Evolutionary conservation across 2,888 invertebrate genomes (phyloP).

Genomic region (Notodonta dromedarius): DNA sequence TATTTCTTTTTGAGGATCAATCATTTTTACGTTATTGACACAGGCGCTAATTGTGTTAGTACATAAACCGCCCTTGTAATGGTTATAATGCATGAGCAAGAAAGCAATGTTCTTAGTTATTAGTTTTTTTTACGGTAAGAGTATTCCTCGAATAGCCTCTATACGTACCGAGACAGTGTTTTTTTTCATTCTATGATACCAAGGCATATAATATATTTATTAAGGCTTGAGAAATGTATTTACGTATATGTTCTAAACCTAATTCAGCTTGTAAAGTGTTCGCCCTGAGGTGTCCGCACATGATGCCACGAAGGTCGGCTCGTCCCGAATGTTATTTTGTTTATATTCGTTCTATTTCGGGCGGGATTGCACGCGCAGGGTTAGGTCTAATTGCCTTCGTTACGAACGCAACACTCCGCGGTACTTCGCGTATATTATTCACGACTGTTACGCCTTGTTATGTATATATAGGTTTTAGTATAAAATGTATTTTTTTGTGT

Average conservation of each 20-base stretch:
- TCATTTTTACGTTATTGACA: no score
- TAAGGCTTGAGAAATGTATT: no score
- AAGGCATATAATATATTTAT: no score
- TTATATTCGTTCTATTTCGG: not conserved
- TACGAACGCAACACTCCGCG: constrained; percentile 8
- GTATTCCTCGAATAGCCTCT: no score
- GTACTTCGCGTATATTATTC: not conserved
- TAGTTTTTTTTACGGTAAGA: no score
- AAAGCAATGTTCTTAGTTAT: no score
- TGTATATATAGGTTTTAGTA: not conserved
- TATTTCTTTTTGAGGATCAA: no score
- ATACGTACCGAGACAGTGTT: no score
- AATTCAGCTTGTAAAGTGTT: not conserved
- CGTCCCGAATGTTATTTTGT: constrained; percentile 3
- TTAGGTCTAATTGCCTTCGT: constrained; percentile 5
- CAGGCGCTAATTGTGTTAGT: no score
- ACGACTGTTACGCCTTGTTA: not conserved
- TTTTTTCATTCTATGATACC: no score
- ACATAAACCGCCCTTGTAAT: no score
- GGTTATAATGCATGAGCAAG: not conserved
- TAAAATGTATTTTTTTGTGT: not conserved
- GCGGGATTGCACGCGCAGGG: constrained; percentile 2
- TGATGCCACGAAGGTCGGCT: not conserved
- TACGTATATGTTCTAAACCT: not conserved
- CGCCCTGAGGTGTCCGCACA: not conserved